A percentile compares a stretch with the other conserved stretches of the same genome.
Conservation (phyloP, 35 echinoderm and acorn worm genomes). For the Heliocidaris tuberculata region DNA sequence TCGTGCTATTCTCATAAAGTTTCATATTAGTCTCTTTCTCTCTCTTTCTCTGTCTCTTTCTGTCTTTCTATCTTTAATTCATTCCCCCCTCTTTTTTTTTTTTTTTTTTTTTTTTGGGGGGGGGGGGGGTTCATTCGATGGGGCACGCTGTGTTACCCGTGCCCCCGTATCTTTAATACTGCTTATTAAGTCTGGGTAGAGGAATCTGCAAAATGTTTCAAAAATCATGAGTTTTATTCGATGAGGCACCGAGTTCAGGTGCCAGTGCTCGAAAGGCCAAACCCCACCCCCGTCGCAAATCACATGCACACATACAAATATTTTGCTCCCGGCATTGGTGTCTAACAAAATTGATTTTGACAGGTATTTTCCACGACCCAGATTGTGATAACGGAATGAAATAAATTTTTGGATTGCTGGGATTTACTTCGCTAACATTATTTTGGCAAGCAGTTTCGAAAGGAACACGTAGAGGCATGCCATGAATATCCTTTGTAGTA, state of each 20-base stretch:
- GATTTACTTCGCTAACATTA: not conserved
- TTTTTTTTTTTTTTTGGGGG: too few species aligned
- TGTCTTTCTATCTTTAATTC: too few species aligned
- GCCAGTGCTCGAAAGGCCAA: not conserved
- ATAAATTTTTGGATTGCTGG: not conserved
- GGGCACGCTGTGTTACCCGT: too few species aligned
- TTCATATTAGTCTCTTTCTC: too few species aligned
- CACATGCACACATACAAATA: not conserved
- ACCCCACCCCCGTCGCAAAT: not conserved
- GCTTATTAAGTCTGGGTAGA: not conserved
- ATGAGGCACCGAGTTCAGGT: not conserved
- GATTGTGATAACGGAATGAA: not conserved
- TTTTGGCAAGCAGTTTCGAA: not conserved
- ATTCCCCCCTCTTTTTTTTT: too few species aligned
- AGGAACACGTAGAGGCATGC: not conserved
- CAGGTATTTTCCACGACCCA: not conserved
- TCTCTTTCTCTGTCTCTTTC: too few species aligned
- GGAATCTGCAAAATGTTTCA: not conserved
- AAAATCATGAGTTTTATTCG: not conserved
- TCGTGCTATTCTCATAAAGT: too few species aligned
- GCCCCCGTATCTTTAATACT: not conserved
- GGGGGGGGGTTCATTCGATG: too few species aligned
- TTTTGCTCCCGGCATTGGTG: not conserved
- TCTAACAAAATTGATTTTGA: not conserved
- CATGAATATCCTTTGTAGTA: not conserved